Evolutionary conservation across 1,140 invertebrate species (phyloP), one percentile per base, ranked within the genome.

Genomic region (Drosophila eugracilis): DNA sequence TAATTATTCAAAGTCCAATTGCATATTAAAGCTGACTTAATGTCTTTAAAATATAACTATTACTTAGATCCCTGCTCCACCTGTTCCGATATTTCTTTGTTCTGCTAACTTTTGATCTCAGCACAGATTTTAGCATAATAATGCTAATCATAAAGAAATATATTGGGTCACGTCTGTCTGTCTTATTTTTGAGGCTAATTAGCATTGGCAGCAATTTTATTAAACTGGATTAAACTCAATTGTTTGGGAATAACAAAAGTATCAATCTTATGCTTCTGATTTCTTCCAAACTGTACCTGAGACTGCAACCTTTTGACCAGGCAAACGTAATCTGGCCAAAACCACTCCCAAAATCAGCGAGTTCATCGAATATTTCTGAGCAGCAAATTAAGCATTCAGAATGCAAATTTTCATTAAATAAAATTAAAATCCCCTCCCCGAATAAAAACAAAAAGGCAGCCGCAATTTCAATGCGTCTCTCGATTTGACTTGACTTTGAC

Each of bases 401-500:
- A 85, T 85, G 81, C 81, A 85, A 85, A 85, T 86, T 77, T 76
- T 65, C 28, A 76, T 86, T 74, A 81, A 86, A 86, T 81, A 75
- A 79, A 86, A 86, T 66, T 70, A 62, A 72, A 71, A 53, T 32
- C 55, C 22, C 45, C 30, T 62, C 28, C 39, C 42, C 58, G 24
- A 42, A 44, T 52, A 70, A 50, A 30, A 70, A 32, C 63, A 50
- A 30, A 70, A 32, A 17, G 30, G 24, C 36, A 53, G 34, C 53
- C 30, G 65, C 53, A 72, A 62, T 60, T 72, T 66, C 65, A 71
- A 80, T 74, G 62, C 52, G 55, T 42, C 21, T 37, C 47, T 41
- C 49, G 69, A 63, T 75, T 67, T 59, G 73, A 62, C 26, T 77
- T 77, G 78, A 77, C 75, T 85, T 78, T 84, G 79, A 75, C 79